A percentile compares a stretch with the other conserved stretches of the same genome.
These are phyloP conservation scores for Rhagonycha lutea DNA, from an alignment of 2,888 invertebrate species.

Conservation along the genomic window DNA sequence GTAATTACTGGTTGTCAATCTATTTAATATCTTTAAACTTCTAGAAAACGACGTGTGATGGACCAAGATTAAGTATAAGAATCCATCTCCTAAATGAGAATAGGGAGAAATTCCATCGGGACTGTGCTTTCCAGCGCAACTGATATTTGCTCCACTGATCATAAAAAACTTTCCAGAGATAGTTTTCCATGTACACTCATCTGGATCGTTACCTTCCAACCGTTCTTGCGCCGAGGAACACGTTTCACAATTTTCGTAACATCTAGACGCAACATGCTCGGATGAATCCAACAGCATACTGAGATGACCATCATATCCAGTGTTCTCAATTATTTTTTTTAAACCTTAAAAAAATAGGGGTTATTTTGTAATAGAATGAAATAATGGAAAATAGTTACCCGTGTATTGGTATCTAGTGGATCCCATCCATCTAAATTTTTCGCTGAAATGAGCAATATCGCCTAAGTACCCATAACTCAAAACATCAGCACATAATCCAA, in stretches of 20 bases:
- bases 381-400: constrained; percentile 56
- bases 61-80: constrained; percentile 75
- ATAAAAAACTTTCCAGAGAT: constrained; percentile 75
- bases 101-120: constrained; percentile 78
- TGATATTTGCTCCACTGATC: constrained; percentile 78
- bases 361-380: not conserved
- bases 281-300: constrained; percentile 58
- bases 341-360: constrained; percentile 55
- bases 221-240: constrained; percentile 39
- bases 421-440: constrained; percentile 84
- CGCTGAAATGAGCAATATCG: constrained; percentile 79
- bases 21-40: constrained; percentile 69
- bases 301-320: constrained; percentile 68
- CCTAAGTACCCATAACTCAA: constrained; percentile 86
- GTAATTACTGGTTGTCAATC: constrained; percentile 64
- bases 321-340: constrained; percentile 65
- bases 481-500: constrained; percentile 76
- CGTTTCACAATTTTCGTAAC: constrained; percentile 58
- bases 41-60: constrained; percentile 73
- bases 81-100: constrained; percentile 81
- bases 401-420: constrained; percentile 80
- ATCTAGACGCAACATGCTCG: constrained; percentile 54
- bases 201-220: constrained; percentile 12
- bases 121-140: constrained; percentile 74
- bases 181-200: constrained; percentile 57